Evolutionary conservation across 2,888 invertebrate species (phyloP), one percentile per base, ranked within the genome.

Genomic region (Pandemis corylana): DNA sequence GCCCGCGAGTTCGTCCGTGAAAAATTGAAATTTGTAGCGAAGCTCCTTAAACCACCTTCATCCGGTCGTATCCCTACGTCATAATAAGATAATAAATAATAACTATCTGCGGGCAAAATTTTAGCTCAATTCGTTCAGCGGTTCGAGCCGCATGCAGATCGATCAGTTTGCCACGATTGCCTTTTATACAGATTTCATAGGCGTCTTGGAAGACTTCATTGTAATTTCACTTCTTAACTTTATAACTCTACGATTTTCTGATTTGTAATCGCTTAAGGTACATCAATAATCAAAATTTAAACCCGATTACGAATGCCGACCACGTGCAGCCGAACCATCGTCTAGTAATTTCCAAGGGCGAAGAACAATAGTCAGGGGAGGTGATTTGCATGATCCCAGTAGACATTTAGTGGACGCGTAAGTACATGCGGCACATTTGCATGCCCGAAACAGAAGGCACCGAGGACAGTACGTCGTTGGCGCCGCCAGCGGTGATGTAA

Each of bases 291-390:
- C 87, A 84, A 90, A 92, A 89, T 89, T 87, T 82, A 86, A 87
- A 87, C 87, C 81, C 85, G 85, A 91, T 93, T 86, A 88, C 78
- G 76, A 78, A 93, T 91, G 89, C 92, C 80, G 78, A 80, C 83
- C 93, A 89, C 92, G 93, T 91, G 77, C 84, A 76, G 77, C 76
- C 82, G 81, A 84, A 82, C 84, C 84, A 81, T 82, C 85, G 88
- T 86, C 87, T 89, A 89, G 87, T 89, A 89, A 92, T 89, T 89
- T 87, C 85, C 90, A 92, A 92, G 90, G 92, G 89, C 91, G 87
- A 82, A 81, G 85, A 88, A 93, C 93, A 94, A 93, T 93, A 87
- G 91, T 86, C 86, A 83, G 84, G 89, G 90, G 91, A 91, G 84
- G 86, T 85, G 85, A 91, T 93, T 92, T 90, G 92, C 89, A 93